Conservation (phyloP, 2,113 vertebrate species). For the Aepyceros melampus region DNA sequence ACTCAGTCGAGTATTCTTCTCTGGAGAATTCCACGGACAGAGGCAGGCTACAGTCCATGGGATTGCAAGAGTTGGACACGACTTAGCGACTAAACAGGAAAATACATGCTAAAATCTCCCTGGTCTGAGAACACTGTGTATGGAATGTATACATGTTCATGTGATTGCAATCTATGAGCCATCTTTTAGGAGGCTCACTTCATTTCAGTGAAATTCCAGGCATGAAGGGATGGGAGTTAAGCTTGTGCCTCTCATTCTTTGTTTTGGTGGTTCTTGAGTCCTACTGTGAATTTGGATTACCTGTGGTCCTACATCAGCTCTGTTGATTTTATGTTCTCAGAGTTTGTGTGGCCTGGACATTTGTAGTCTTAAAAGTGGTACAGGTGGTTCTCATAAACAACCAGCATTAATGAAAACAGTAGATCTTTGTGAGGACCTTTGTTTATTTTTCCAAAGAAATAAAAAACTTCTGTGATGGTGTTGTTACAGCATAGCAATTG, state of each 20-base stretch:
- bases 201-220: background rate
- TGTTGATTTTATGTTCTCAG: background rate
- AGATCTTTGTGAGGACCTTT: background rate
- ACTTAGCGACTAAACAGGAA: background rate
- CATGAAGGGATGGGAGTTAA: background rate
- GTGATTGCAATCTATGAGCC: background rate
- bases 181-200: background rate
- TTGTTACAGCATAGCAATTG: background rate
- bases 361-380: background rate
- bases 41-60: background rate
- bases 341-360: background rate
- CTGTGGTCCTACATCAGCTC: background rate
- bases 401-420: background rate
- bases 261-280: background rate
- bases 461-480: background rate
- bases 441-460: background rate
- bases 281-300: background rate
- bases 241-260: background rate
- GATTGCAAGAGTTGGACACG: background rate
- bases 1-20: background rate
- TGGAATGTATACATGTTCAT: background rate
- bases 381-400: background rate
- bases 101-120: background rate
- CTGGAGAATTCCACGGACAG: background rate
- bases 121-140: background rate